A percentile compares a stretch with the other conserved stretches of the same genome.
Evolutionary conservation across 2,113 vertebrate genomes (phyloP).

Genomic region (Capreolus pygargus): DNA sequence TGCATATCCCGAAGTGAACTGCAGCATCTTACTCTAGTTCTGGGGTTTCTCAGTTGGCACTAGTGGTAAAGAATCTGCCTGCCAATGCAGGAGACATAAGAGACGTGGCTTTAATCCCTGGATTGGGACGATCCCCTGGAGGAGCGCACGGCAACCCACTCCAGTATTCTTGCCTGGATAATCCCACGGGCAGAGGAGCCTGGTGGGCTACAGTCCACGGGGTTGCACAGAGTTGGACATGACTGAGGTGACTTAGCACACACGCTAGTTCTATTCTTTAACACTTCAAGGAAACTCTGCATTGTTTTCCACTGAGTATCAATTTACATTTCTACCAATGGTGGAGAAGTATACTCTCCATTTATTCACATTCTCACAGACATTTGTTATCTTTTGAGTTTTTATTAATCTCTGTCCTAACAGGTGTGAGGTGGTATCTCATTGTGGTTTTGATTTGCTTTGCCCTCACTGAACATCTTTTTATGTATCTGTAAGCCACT

Average conservation of each 20-base stretch:
- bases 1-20: not conserved
- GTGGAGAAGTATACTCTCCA: not conserved
- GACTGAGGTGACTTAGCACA: not conserved
- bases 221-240: not conserved
- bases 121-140: not conserved
- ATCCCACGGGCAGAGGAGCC: not conserved
- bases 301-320: not conserved
- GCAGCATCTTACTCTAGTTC: not conserved
- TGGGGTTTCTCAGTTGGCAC: not conserved
- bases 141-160: not conserved
- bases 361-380: not conserved
- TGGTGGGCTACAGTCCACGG: not conserved
- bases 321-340: not conserved
- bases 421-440: not conserved
- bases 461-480: not conserved
- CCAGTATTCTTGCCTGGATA: not conserved
- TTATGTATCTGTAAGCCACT: not conserved
- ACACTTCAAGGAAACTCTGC: not conserved
- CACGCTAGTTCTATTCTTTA: not conserved
- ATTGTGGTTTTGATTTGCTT: not conserved
- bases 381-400: not conserved
- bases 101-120: not conserved
- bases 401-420: not conserved
- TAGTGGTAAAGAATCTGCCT: not conserved
- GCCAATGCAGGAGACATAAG: rapidly evolving